Evolutionary conservation across 2,797 vertebrate species (phyloP), one percentile per base, ranked within the genome.

Genomic region (Sebastolobus altivelis): DNA sequence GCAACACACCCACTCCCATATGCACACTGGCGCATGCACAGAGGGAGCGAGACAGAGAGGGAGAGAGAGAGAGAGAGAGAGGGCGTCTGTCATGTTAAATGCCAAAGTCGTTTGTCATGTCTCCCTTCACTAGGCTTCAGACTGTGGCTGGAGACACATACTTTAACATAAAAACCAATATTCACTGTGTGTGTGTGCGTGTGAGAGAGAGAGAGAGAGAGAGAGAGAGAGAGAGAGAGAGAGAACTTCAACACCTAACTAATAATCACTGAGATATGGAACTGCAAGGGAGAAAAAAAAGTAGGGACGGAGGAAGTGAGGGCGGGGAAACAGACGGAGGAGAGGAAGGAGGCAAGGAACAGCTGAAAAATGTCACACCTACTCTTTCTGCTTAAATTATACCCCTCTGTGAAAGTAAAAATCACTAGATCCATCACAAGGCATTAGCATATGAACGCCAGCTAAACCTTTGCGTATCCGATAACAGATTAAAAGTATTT

Each of bases 51-150:
- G 67, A 82, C 5, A 66, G 62, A 75, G 11, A 60, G 63, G 3
- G 80, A 72, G 59, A 1, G 67, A 80, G 67, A 82, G 14, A 52
- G 62, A 75, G 18, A 79, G 29, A 80, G 77, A 87, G 83, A 82
- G 89, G 77, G 76, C 66, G 78, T 92, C 86, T 91, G 91, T 93
- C 93, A 86, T 90, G 84, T 91, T 92, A 94, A 95, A 95, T 95
- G 92, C 88, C 93, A 94, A 91, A 93, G 91, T 92, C 88, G 6
- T 95, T 95, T 93, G 91, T 95, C 91, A 92, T 88, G 85, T 93
- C 84, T 91, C 90, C 89, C 85, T 91, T 92, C 88, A 88, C 79
- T 80, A 72, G 79, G 85, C 83, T 81, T 88, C 80, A 90, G 87
- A 89, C 80, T 76, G 77, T 75, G 76, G 83, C 84, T 81, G 79